Evolutionary conservation across 1,140 invertebrate genomes (phyloP), one percentile per base, ranked within the genome.

Genomic region (Heliothis virescens): DNA sequence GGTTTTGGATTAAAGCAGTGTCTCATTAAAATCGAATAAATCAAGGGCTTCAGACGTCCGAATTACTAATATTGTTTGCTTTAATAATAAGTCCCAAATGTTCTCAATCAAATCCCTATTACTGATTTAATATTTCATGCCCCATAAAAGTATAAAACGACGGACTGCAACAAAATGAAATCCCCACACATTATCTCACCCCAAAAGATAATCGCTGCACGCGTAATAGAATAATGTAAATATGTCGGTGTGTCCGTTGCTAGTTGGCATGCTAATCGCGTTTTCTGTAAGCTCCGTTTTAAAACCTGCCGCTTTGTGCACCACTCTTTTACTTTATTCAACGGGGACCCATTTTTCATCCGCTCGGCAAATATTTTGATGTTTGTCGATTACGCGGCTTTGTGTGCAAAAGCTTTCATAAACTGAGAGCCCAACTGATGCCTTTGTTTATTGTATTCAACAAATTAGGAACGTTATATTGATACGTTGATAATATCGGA

Each of bases 151-250:
- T 71, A 79, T 67, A 82, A 16, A 65, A 80, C 81, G 71, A 59
- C 85, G 87, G 89, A 89, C 86, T 81, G 65, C 71, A 75, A 74
- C 78, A 79, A 74, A 79, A 82, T 82, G 88, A 89, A 88, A 91
- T 87, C 83, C 84, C 73, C 77, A 77, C 85, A 87, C 87, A 92
- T 90, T 89, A 89, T 85, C 87, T 89, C 89, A 90, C 89, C 90
- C 90, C 90, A 83, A 60, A 79, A 91, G 91, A 94, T 94, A 92
- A 92, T 90, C 85, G 89, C 90, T 90, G 90, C 87, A 89, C 83
- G 85, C 89, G 86, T 92, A 91, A 92, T 91, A 91, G 92, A 91
- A 92, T 94, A 94, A 92, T 91, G 87, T 91, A 91, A 90, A 91
- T 89, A 87, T 83, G 85, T 86, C 83, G 79, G 80, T 83, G 80